phyloP scores from a whole-genome alignment of 1,140 invertebrate species.

The Anoplolepis gracilipes region DNA sequence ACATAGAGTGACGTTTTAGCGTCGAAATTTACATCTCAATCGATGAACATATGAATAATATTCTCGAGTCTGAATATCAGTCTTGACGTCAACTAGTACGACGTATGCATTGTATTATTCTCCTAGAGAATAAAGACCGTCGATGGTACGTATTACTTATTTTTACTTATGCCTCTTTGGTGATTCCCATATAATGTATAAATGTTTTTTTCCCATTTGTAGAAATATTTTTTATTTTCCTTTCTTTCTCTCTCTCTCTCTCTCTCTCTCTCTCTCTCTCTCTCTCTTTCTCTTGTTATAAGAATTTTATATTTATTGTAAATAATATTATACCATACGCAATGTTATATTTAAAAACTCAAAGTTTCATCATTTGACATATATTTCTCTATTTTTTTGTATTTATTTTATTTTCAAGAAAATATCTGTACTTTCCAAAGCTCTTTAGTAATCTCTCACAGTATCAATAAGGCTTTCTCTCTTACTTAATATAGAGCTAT shows the following conservation, averaged over 20 bases:
- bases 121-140: constrained; percentile 67
- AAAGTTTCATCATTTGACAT: background rate
- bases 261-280: too few relatives aligned
- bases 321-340: background rate
- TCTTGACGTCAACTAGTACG: constrained; percentile 51
- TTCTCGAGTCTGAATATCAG: background rate
- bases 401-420: background rate
- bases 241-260: too few relatives aligned
- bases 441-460: background rate
- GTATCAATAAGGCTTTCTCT: background rate
- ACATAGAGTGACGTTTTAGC: constrained; percentile 28
- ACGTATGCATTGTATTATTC: constrained; percentile 65
- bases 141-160: constrained; percentile 24
- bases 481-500: background rate
- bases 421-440: background rate
- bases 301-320: background rate
- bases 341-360: background rate
- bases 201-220: background rate
- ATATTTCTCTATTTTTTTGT: background rate
- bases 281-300: background rate
- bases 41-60: constrained; percentile 29
- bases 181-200: background rate
- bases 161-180: background rate
- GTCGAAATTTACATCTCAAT: constrained; percentile 33
- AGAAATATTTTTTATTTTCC: background rate